Percentiles rank a stretch among this genome's conserved stretches.
phyloP scores from a whole-genome alignment of 2,888 invertebrate genomes.

The Cephus spinipes region DNA sequence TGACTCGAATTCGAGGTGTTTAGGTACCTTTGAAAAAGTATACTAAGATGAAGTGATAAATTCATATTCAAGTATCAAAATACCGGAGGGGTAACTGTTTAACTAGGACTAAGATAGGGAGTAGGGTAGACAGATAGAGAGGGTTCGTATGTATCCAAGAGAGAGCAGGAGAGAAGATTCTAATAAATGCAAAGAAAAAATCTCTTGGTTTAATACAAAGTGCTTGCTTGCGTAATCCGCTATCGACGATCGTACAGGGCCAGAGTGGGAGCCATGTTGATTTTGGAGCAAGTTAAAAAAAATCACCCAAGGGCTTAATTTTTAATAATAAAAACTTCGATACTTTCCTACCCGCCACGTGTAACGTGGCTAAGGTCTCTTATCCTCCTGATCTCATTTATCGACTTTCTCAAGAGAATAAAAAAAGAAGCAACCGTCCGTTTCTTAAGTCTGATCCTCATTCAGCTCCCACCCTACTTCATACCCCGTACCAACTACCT shows the following conservation, averaged over 20 bases:
- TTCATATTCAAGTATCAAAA: not conserved
- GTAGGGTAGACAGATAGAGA: no score
- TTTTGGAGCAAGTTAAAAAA: constrained; percentile 32
- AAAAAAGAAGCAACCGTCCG: not conserved
- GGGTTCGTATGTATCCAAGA: not conserved
- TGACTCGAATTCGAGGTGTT: not conserved
- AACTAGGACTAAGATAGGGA: not conserved
- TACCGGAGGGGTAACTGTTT: not conserved
- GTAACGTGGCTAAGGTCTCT: constrained; percentile 18
- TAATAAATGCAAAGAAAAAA: constrained; percentile 2
- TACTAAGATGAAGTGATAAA: not conserved
- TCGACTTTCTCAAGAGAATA: not conserved
- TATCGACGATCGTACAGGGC: constrained; percentile 45
- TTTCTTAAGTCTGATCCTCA: not conserved
- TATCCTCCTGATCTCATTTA: not conserved
- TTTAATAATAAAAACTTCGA: constrained; percentile 37
- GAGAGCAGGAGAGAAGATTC: not conserved
- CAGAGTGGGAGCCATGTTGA: not conserved
- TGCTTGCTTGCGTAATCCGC: constrained; percentile 55
- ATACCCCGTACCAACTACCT: not conserved
- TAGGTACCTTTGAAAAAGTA: not conserved
- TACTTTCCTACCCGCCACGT: not conserved
- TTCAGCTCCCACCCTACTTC: not conserved
- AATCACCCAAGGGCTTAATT: constrained; percentile 35
- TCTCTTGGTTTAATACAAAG: constrained; percentile 45